These are phyloP conservation scores for Omphaloscelis lunosa DNA, from an alignment of 2,888 invertebrate genomes.

Conservation along the genomic window DNA sequence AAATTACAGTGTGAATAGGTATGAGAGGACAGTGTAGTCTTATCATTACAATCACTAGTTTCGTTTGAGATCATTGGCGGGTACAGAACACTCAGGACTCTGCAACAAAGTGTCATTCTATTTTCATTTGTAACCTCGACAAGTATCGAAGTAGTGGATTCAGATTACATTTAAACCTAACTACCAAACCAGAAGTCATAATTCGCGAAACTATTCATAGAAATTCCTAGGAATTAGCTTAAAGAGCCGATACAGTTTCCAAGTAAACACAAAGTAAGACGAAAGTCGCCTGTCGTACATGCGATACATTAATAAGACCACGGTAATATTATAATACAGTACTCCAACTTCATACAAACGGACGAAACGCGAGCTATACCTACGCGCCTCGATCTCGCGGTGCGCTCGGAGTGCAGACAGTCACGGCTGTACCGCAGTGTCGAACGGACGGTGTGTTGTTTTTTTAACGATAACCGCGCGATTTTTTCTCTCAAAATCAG, in stretches of 20 bases:
- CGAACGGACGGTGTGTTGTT: too few species aligned
- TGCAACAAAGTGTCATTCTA: not conserved
- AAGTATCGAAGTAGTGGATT: not conserved
- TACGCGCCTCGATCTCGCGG: too few species aligned
- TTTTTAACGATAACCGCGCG: too few species aligned
- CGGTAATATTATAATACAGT: too few species aligned
- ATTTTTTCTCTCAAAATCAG: too few species aligned
- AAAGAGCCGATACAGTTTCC: constrained; percentile 28
- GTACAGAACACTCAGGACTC: not conserved
- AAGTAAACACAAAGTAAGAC: constrained; percentile 46
- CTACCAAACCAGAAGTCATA: constrained; percentile 15
- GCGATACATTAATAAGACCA: too few species aligned
- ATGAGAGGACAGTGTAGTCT: too few species aligned
- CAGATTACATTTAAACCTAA: not conserved
- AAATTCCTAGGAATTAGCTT: constrained; percentile 46
- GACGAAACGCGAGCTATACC: too few species aligned
- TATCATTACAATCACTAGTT: not conserved
- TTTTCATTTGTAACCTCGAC: not conserved
- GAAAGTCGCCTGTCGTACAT: constrained; percentile 42
- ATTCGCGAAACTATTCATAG: constrained; percentile 29
- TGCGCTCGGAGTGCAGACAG: too few species aligned
- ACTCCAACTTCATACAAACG: too few species aligned
- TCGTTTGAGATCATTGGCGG: not conserved
- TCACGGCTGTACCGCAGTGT: too few species aligned
- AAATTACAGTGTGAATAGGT: too few species aligned